Conservation (phyloP, 2,888 invertebrate species). For the Galerucella calmariensis region DNA sequence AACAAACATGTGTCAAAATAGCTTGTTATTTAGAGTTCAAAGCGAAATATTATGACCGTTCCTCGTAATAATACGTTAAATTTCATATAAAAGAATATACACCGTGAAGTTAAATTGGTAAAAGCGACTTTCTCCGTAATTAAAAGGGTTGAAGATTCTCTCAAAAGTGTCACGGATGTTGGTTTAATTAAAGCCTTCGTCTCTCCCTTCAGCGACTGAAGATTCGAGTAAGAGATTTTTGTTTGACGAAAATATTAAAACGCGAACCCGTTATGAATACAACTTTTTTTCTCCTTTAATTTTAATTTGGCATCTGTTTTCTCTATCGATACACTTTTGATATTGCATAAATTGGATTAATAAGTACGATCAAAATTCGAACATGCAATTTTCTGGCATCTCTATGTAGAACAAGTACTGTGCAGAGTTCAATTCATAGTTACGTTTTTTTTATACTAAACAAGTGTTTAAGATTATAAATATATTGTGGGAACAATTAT, state of each 20-base stretch:
- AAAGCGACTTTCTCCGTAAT: slow-evolving; percentile 47
- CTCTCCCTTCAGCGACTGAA: slow-evolving; percentile 19
- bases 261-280: background rate
- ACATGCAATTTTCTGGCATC: too few species aligned
- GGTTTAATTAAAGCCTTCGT: slow-evolving; percentile 32
- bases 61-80: background rate
- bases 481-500: too few species aligned
- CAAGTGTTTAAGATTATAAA: too few species aligned
- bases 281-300: background rate
- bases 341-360: too few species aligned
- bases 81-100: background rate
- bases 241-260: slow-evolving; percentile 22
- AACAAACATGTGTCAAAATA: too few species aligned
- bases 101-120: slow-evolving; percentile 47
- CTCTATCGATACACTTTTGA: too few species aligned
- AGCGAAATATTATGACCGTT: too few species aligned
- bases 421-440: too few species aligned
- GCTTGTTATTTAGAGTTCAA: too few species aligned
- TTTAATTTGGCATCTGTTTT: background rate
- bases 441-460: too few species aligned
- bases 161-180: slow-evolving; percentile 34
- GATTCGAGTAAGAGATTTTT: slow-evolving; percentile 18
- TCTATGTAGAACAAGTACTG: too few species aligned
- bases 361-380: too few species aligned
- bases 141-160: slow-evolving; percentile 42